These are phyloP conservation scores for Kryphioiulus occultus DNA, from an alignment of 2,888 invertebrate genomes.

Conservation along the genomic window DNA sequence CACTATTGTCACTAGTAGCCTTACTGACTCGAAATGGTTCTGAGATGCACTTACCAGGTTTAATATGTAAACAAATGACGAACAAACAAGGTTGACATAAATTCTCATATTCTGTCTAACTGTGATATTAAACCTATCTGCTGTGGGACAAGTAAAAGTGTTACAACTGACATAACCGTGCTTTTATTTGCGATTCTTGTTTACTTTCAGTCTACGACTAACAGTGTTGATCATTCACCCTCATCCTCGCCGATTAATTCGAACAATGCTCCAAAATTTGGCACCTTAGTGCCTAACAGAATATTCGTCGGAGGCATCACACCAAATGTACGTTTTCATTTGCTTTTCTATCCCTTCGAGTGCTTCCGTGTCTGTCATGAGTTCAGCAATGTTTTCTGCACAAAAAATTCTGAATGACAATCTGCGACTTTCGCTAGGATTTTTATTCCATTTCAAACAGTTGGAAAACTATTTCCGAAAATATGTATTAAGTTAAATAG, in stretches of 20 bases:
- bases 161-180: not conserved
- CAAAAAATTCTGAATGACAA: too few relatives aligned
- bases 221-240: conserved; percentile 53
- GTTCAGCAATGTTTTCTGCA: not conserved
- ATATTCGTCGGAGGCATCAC: conserved; percentile 97
- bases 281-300: conserved; percentile 91
- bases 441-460: too few relatives aligned
- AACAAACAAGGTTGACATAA: not conserved
- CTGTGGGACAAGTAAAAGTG: not conserved
- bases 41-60: too few relatives aligned
- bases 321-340: conserved; percentile 68
- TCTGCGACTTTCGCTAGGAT: too few relatives aligned
- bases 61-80: not conserved
- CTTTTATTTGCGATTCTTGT: not conserved
- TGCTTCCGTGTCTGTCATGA: not conserved
- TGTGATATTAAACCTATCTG: not conserved
- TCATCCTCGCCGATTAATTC: conserved; percentile 55
- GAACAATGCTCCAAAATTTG: conserved; percentile 68
- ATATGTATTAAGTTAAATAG: too few relatives aligned
- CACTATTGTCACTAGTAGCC: too few relatives aligned
- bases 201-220: conserved; percentile 52
- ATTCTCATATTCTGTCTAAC: not conserved
- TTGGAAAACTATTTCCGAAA: too few relatives aligned
- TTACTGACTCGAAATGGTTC: too few relatives aligned
- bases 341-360: not conserved